Conservation (phyloP, 2,797 vertebrate genomes). For the Bufotes viridis region DNA sequence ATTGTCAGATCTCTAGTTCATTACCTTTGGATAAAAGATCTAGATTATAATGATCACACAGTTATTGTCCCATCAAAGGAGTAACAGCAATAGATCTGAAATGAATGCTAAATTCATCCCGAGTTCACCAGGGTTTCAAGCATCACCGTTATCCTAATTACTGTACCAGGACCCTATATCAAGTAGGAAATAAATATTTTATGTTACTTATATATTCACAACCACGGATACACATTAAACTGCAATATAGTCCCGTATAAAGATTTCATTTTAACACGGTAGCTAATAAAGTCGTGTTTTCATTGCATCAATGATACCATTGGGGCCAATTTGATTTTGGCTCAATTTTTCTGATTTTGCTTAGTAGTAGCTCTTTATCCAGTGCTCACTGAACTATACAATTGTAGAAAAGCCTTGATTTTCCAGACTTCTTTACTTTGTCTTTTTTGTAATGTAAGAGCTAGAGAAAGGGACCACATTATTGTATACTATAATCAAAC, state of each 20-base stretch:
- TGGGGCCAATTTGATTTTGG: background rate
- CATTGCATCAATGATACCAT: conserved; percentile 11
- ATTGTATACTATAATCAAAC: background rate
- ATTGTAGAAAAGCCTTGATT: background rate
- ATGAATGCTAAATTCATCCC: conserved; percentile 5
- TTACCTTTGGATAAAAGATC: conserved; percentile 3
- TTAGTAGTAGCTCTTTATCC: background rate
- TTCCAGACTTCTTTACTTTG: background rate
- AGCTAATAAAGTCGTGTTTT: conserved; percentile 13
- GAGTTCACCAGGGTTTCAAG: background rate
- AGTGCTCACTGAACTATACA: background rate
- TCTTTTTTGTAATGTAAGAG: background rate
- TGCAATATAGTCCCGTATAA: background rate
- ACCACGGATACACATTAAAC: background rate
- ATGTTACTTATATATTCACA: conserved; percentile 3
- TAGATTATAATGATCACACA: background rate
- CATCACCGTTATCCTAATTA: background rate
- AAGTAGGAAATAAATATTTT: conserved; percentile 7
- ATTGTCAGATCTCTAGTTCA: background rate
- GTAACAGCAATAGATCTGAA: background rate
- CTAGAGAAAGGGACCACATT: background rate
- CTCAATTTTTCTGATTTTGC: background rate
- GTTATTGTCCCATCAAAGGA: background rate
- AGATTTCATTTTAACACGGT: background rate
- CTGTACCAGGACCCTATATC: background rate